Conservation (phyloP, 2,797 vertebrate genomes). For the Spizella passerina region DNA sequence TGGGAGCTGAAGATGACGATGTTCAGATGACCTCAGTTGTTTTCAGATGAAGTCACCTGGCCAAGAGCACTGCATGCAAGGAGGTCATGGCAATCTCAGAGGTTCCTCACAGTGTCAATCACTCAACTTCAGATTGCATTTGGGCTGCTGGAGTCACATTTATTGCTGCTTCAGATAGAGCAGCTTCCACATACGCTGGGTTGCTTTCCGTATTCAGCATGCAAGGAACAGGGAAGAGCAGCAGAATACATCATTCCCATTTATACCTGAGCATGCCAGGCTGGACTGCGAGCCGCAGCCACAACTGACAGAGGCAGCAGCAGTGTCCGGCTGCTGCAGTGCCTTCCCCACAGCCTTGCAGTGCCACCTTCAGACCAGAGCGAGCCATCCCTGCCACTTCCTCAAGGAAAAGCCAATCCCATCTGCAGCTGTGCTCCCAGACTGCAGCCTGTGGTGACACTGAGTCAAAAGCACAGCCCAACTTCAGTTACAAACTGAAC, state of each 20-base stretch:
- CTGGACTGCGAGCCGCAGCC: fast-evolving
- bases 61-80: fast-evolving
- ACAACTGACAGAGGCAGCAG: fast-evolving
- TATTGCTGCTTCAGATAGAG: not conserved
- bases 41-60: not conserved
- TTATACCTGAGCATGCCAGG: not conserved
- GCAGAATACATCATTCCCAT: not conserved
- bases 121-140: not conserved
- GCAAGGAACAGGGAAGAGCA: not conserved
- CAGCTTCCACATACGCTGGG: not conserved
- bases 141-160: not conserved
- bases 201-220: not conserved
- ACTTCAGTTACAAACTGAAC: not conserved
- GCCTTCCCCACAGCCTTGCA: not conserved
- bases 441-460: fast-evolving
- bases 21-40: not conserved
- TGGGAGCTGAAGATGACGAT: not conserved
- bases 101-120: not conserved
- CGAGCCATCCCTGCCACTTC: not conserved
- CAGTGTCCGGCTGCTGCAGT: fast-evolving
- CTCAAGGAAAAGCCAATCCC: not conserved
- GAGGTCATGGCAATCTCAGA: not conserved
- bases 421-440: not conserved
- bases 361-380: slow-evolving; percentile 43
- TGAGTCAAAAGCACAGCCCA: not conserved